phyloP scores from a whole-genome alignment of 2,113 vertebrate genomes.

The Furnarius figulus region DNA sequence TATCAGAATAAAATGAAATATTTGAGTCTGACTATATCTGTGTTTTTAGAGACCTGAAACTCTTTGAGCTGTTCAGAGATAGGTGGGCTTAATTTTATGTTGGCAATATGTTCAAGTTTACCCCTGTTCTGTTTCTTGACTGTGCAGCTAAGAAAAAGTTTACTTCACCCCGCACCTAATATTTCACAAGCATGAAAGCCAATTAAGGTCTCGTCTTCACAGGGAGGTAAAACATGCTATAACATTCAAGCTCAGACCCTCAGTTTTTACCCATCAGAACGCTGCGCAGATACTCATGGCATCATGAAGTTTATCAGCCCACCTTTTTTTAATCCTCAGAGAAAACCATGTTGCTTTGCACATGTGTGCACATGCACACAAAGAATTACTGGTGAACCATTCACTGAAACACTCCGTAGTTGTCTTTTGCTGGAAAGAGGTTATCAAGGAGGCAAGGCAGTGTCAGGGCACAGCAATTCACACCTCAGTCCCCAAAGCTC shows the following conservation, averaged over 20 bases:
- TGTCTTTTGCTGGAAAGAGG: neutral
- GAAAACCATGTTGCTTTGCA: neutral
- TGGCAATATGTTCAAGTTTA: neutral
- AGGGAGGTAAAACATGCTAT: neutral
- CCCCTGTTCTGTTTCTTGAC: neutral
- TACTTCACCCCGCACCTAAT: neutral
- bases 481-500: neutral
- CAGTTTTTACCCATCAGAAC: neutral
- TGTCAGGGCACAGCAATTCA: neutral
- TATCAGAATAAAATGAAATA: neutral
- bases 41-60: neutral
- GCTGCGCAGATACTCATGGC: neutral
- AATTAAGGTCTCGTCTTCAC: neutral
- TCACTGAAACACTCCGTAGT: neutral
- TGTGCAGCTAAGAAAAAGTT: neutral
- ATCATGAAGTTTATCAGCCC: neutral
- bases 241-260: neutral
- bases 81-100: neutral
- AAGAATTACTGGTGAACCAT: neutral
- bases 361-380: neutral
- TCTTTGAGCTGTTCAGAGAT: neutral
- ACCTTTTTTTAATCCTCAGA: neutral
- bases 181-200: neutral
- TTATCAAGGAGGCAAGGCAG: neutral
- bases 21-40: neutral